Percentiles rank a stretch among this genome's conserved stretches.
Evolutionary conservation across 35 echinoderm and acorn worm species (phyloP).

Genomic region (Holothuria glaberrima): DNA sequence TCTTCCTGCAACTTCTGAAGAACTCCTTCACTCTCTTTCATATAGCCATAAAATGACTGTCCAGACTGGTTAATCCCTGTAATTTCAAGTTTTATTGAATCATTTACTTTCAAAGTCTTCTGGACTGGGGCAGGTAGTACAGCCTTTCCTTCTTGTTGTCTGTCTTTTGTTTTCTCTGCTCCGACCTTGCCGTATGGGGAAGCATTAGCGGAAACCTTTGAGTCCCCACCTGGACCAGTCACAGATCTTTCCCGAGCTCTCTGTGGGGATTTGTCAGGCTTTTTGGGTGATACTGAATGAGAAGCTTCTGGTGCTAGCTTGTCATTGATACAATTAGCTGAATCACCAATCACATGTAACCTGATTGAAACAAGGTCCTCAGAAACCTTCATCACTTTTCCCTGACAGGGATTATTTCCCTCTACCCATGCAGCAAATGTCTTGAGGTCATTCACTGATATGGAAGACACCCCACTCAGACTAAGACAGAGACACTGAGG

Average conservation of each 20-base stretch:
- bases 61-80: not conserved
- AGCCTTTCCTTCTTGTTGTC: not conserved
- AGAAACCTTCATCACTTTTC: not conserved
- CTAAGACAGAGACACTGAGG: constrained; percentile 4
- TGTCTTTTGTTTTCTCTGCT: not conserved
- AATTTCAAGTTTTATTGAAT: not conserved
- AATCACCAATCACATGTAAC: not conserved
- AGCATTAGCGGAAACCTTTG: too few relatives aligned
- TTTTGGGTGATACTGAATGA: too few relatives aligned
- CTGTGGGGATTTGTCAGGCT: too few relatives aligned
- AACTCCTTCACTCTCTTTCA: not conserved
- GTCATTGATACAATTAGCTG: not conserved
- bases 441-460: not conserved
- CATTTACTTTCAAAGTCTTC: not conserved
- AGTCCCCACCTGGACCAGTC: too few relatives aligned
- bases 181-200: too few relatives aligned
- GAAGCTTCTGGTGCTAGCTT: not conserved
- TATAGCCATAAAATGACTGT: constrained; percentile 4
- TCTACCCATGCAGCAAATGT: constrained; percentile 2
- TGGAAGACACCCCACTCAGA: not conserved
- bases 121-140: not conserved
- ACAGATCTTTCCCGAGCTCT: too few relatives aligned
- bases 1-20: not conserved
- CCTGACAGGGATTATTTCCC: not conserved
- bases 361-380: not conserved